Evolutionary conservation across 2,797 vertebrate genomes (phyloP).

Genomic region (Mionectes olivaceus): DNA sequence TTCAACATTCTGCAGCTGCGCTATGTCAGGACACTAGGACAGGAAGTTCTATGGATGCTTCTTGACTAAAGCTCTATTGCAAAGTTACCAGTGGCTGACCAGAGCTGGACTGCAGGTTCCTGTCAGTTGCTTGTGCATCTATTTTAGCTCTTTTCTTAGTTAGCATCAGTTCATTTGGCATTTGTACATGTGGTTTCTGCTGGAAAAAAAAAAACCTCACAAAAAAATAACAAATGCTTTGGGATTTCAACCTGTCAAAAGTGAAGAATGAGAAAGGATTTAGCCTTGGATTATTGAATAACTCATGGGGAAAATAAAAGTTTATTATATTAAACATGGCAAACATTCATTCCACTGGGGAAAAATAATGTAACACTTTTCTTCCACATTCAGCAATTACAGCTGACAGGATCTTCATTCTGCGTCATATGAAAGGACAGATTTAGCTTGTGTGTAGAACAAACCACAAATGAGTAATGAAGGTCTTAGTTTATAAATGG

Average conservation of each 20-base stretch:
- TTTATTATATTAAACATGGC: neutral
- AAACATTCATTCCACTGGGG: neutral
- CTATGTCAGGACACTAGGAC: neutral
- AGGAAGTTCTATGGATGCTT: neutral
- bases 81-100: neutral
- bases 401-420: neutral
- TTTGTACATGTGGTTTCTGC: neutral
- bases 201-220: neutral
- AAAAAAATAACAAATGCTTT: neutral
- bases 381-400: neutral
- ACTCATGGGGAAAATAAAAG: neutral
- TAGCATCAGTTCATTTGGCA: fast-evolving
- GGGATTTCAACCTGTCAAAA: neutral
- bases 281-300: neutral
- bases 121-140: neutral
- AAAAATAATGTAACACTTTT: neutral
- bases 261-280: neutral
- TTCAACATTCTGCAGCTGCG: neutral
- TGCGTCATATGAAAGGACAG: neutral
- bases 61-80: neutral
- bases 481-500: neutral
- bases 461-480: neutral
- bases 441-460: neutral
- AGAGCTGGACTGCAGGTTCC: neutral
- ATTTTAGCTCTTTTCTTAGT: neutral